Percentiles rank a stretch among this genome's conserved stretches.
Evolutionary conservation across 2,113 vertebrate genomes (phyloP).

Genomic region (Heterocephalus glaber): DNA sequence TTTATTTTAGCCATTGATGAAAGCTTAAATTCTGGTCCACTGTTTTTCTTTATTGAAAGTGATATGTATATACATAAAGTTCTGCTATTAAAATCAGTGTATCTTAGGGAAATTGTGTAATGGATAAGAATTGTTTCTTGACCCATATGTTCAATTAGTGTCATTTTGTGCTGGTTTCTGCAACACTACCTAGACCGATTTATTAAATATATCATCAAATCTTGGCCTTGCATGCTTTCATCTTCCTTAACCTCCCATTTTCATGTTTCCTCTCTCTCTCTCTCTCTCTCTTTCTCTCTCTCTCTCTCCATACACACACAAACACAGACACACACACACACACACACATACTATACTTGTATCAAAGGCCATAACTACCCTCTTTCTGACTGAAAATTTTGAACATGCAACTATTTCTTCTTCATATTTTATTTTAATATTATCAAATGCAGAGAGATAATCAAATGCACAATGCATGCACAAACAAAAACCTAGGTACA

Average conservation of each 20-base stretch:
- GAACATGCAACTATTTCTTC: background rate
- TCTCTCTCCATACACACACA: rapidly evolving
- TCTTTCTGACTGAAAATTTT: background rate
- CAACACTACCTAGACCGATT: background rate
- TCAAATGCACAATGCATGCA: background rate
- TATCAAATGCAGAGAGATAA: background rate
- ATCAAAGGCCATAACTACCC: background rate
- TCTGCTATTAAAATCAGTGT: background rate
- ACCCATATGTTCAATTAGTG: background rate
- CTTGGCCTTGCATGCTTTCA: background rate
- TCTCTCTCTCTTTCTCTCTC: background rate
- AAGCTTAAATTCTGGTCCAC: background rate
- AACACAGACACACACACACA: background rate
- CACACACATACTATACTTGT: background rate
- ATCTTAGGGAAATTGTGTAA: background rate
- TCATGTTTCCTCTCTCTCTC: background rate
- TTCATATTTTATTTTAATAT: background rate
- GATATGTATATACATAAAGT: background rate
- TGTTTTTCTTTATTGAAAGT: background rate
- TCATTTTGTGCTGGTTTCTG: background rate
- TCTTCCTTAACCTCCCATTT: background rate
- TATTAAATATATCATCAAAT: background rate
- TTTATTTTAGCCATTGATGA: background rate
- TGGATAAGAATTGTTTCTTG: background rate
- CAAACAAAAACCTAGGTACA: background rate